Percentiles rank a stretch among this genome's conserved stretches.
Conservation (phyloP, 2,113 vertebrate genomes). For the Leiothrix lutea region DNA sequence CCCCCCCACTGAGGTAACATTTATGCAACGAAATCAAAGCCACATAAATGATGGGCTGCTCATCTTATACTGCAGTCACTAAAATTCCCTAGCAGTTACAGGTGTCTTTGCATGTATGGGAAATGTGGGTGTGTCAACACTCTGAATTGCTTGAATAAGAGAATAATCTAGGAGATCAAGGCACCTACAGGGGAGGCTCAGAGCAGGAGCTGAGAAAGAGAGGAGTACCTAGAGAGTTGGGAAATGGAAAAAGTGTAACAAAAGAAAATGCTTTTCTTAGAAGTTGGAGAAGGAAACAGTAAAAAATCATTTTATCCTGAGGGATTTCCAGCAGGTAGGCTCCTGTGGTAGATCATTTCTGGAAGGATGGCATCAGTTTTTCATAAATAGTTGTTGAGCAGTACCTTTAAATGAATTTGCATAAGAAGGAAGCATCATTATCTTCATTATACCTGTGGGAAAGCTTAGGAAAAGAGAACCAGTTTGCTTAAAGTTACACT, state of each 20-base stretch:
- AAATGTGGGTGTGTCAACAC: background rate
- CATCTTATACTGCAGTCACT: background rate
- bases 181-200: background rate
- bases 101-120: background rate
- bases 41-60: background rate
- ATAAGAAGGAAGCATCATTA: slow-evolving; percentile 18
- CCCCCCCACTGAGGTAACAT: background rate
- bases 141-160: background rate
- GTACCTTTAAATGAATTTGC: slow-evolving; percentile 27
- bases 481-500: slow-evolving; percentile 23
- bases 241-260: background rate
- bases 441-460: slow-evolving; percentile 33
- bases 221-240: background rate
- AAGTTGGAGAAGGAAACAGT: background rate
- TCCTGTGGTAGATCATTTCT: background rate
- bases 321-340: background rate
- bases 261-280: background rate
- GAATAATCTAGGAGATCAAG: background rate
- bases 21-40: slow-evolving; percentile 11
- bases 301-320: background rate
- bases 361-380: background rate
- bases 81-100: background rate
- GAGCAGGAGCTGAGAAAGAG: background rate
- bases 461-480: slow-evolving; percentile 17
- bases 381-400: background rate